Conservation (phyloP, 2,888 invertebrate genomes). For the Mythimna lalbum region DNA sequence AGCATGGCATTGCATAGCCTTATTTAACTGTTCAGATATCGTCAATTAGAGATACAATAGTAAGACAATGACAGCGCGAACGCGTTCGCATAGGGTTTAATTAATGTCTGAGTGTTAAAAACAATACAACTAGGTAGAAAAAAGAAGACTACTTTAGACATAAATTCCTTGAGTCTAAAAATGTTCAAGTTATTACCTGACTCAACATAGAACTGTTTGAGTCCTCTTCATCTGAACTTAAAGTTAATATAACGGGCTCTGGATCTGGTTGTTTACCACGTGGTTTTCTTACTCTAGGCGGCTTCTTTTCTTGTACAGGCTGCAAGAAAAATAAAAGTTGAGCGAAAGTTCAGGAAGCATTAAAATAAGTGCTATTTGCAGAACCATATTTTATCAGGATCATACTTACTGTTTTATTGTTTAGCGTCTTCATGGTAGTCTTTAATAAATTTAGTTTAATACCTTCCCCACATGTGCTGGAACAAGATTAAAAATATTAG, state of each 20-base stretch:
- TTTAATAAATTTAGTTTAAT: constrained; percentile 89
- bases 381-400: constrained; percentile 10
- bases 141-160: neutral
- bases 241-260: constrained; percentile 92
- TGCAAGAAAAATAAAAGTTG: constrained; percentile 48
- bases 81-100: too few species aligned
- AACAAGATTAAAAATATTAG: constrained; percentile 25
- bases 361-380: neutral
- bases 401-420: constrained; percentile 80
- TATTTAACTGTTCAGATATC: too few species aligned
- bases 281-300: constrained; percentile 87
- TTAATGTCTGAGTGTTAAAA: too few species aligned
- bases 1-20: neutral
- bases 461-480: constrained; percentile 81
- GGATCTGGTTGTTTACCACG: constrained; percentile 90
- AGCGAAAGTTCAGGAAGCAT: neutral
- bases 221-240: constrained; percentile 94
- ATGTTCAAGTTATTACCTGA: constrained; percentile 74
- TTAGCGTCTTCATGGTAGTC: constrained; percentile 73
- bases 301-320: constrained; percentile 84
- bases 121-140: too few species aligned
- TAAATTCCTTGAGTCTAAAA: neutral
- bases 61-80: too few species aligned
- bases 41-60: too few species aligned
- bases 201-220: constrained; percentile 88